Evolutionary conservation across 2,888 invertebrate genomes (phyloP).

Genomic region (Pterobdella sp.): DNA sequence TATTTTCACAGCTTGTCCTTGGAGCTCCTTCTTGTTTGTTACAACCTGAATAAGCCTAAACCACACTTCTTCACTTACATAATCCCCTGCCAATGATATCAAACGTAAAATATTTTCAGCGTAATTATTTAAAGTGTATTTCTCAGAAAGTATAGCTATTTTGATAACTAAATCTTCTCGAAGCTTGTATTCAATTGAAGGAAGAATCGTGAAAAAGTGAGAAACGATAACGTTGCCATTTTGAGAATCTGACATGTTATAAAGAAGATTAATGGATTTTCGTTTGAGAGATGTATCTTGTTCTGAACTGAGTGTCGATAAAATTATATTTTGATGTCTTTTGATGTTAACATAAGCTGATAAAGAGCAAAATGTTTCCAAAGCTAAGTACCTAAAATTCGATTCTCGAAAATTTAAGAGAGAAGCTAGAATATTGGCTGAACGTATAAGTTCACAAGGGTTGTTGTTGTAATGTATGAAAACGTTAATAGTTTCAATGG

Average conservation of each 20-base stretch:
- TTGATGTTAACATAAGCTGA: constrained; percentile 99
- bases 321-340: constrained; percentile 98
- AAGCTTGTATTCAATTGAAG: neutral
- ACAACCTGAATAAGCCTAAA: constrained; percentile 98
- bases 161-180: constrained; percentile 65
- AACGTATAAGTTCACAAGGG: constrained; percentile 59
- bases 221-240: constrained; percentile 95
- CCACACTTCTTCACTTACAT: constrained; percentile 96
- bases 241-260: constrained; percentile 99
- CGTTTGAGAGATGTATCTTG: constrained; percentile 95
- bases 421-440: neutral
- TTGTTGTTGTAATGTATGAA: constrained; percentile 99
- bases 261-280: constrained; percentile 91
- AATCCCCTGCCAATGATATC: constrained; percentile 97
- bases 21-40: constrained; percentile 97
- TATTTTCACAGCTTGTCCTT: constrained; percentile 98
- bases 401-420: neutral
- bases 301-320: constrained; percentile 97
- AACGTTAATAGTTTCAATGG: constrained; percentile 98
- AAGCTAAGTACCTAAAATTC: constrained; percentile 69
- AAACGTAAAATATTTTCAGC: constrained; percentile 92
- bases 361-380: constrained; percentile 97
- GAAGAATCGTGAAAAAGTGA: neutral
- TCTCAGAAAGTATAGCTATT: constrained; percentile 96
- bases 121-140: constrained; percentile 95